These are phyloP conservation scores for Campopleginae sp. DNA, from an alignment of 2,888 invertebrate species.

Conservation along the genomic window DNA sequence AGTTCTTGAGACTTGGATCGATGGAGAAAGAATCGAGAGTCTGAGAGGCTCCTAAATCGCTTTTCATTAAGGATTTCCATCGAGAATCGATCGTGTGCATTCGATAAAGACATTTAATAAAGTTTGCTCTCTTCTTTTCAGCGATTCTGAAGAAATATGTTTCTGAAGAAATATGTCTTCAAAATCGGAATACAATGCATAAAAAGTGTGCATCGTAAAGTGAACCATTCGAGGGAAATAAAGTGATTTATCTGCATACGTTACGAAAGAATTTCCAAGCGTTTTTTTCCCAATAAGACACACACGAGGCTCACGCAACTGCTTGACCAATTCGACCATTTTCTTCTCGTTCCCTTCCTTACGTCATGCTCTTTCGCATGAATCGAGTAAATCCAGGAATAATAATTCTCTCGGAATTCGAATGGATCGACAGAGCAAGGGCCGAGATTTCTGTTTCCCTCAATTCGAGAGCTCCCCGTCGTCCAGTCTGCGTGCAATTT, in stretches of 20 bases:
- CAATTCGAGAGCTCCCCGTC: background rate
- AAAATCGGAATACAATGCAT: background rate
- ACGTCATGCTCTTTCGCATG: background rate
- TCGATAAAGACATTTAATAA: background rate
- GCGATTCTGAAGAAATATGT: background rate
- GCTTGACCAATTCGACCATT: conserved; percentile 1
- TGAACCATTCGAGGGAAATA: background rate
- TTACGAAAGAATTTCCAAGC: background rate
- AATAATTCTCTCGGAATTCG: background rate
- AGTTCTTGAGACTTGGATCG: conserved; percentile 1
- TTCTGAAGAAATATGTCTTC: background rate
- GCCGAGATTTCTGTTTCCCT: background rate
- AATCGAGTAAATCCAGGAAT: background rate
- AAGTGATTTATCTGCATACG: background rate
- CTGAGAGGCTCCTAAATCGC: background rate
- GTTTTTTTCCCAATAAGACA: background rate
- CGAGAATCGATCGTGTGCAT: background rate
- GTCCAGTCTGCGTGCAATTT: background rate
- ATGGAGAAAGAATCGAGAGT: background rate
- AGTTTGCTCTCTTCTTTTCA: background rate
- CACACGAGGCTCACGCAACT: background rate
- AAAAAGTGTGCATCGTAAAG: background rate
- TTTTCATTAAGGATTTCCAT: background rate
- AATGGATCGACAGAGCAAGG: background rate
- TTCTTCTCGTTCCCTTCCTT: background rate